phyloP scores from a whole-genome alignment of 2,888 invertebrate genomes.

The Chalcosyrphus nemorum region DNA sequence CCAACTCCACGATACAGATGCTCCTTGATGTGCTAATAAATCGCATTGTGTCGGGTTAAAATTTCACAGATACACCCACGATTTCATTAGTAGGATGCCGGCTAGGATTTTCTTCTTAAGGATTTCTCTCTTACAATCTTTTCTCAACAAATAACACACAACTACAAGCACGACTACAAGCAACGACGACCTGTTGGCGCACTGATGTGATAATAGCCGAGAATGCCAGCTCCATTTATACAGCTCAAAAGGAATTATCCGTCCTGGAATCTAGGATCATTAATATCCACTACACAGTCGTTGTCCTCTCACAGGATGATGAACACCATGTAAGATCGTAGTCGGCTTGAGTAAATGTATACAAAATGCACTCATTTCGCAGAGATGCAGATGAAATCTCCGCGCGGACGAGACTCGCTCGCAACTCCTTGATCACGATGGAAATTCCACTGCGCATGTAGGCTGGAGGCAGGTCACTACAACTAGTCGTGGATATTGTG shows the following conservation, averaged over 20 bases:
- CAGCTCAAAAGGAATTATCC: conserved; percentile 66
- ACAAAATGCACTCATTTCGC: conserved; percentile 69
- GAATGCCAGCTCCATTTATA: conserved; percentile 58
- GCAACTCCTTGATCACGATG: background rate
- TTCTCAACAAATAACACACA: conserved; percentile 7
- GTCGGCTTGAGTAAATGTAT: conserved; percentile 65
- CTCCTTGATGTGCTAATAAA: conserved; percentile 55
- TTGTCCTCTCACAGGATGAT: conserved; percentile 69
- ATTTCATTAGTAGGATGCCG: conserved; percentile 52
- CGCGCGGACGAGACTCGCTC: background rate
- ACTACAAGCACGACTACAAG: conserved; percentile 20
- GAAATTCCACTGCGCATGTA: conserved; percentile 22
- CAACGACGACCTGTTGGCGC: conserved; percentile 57
- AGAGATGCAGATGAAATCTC: conserved; percentile 46
- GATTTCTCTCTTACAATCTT: conserved; percentile 10
- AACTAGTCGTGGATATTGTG: conserved; percentile 46
- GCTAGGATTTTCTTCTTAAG: conserved; percentile 17
- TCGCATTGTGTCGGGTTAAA: conserved; percentile 38
- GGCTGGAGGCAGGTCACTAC: conserved; percentile 59
- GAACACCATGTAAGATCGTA: conserved; percentile 66
- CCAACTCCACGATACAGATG: conserved; percentile 50
- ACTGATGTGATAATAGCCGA: conserved; percentile 68
- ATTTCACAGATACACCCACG: conserved; percentile 65
- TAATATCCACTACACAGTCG: conserved; percentile 46
- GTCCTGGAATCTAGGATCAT: conserved; percentile 54